Evolutionary conservation across 2,888 invertebrate genomes (phyloP).

Genomic region (Oegoconia quadripuncta): DNA sequence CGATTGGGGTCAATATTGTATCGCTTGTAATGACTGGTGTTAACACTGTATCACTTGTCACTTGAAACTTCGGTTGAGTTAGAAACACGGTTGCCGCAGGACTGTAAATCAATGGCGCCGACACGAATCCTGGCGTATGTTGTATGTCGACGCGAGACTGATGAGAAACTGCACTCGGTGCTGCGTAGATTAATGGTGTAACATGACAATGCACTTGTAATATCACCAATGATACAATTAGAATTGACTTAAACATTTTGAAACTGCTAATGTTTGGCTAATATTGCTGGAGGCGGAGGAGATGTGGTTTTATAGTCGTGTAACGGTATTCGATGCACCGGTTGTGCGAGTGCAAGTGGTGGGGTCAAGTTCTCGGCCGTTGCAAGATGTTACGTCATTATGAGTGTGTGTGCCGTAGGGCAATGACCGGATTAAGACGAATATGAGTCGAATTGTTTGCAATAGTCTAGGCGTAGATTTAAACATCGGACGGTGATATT

Average conservation of each 20-base stretch:
- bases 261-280: slow-evolving; percentile 13
- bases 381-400: slow-evolving; percentile 60
- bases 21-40: slow-evolving; percentile 40
- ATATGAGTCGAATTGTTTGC: no score
- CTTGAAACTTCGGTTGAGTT: slow-evolving; percentile 28
- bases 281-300: slow-evolving; percentile 38
- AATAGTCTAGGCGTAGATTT: no score
- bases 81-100: slow-evolving; percentile 36
- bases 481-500: no score
- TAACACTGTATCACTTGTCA: slow-evolving; percentile 31
- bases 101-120: slow-evolving; percentile 50
- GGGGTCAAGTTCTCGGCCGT: slow-evolving; percentile 67
- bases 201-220: slow-evolving; percentile 39
- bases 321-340: slow-evolving; percentile 59
- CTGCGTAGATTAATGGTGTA: slow-evolving; percentile 55
- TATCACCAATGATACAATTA: slow-evolving; percentile 36
- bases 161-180: slow-evolving; percentile 77
- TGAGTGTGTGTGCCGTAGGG: slow-evolving; percentile 32
- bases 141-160: slow-evolving; percentile 76
- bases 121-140: slow-evolving; percentile 43
- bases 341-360: slow-evolving; percentile 43
- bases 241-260: slow-evolving; percentile 52
- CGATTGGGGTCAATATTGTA: slow-evolving; percentile 49
- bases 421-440: slow-evolving; percentile 61
- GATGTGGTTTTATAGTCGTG: slow-evolving; percentile 54